Percentiles rank a stretch among this genome's conserved stretches.
These are phyloP conservation scores for Sipha maydis DNA, from an alignment of 2,888 invertebrate species.

Conservation along the genomic window DNA sequence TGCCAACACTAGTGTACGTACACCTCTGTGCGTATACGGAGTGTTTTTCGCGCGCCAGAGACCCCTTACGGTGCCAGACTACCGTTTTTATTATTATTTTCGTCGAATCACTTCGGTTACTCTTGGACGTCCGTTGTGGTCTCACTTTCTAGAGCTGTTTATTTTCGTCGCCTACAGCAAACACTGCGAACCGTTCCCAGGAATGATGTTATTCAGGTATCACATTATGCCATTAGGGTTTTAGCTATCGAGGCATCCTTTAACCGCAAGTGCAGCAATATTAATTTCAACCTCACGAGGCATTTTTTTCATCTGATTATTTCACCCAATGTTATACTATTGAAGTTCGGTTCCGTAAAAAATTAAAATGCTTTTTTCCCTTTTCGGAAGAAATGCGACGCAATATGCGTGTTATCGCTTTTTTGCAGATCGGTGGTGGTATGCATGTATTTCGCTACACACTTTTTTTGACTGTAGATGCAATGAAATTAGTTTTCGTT, in stretches of 20 bases:
- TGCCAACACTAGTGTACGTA: background rate
- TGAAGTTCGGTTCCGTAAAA: too few relatives aligned
- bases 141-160: background rate
- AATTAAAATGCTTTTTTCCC: background rate
- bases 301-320: background rate
- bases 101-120: background rate
- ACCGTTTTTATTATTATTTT: background rate
- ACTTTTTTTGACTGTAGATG: too few relatives aligned
- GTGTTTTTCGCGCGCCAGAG: background rate
- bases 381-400: background rate
- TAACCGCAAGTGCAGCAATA: background rate
- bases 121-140: background rate
- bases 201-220: background rate
- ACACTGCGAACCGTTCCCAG: too few relatives aligned
- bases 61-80: background rate
- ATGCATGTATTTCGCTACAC: too few relatives aligned
- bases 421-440: background rate
- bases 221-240: background rate
- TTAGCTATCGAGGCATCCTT: background rate
- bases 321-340: background rate
- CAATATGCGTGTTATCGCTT: background rate
- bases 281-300: background rate
- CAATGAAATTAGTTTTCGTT: too few relatives aligned
- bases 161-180: too few relatives aligned
- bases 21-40: too few relatives aligned